Evolutionary conservation across 2,797 vertebrate genomes (phyloP), one percentile per base, ranked within the genome.

Genomic region (Diplodus sargus): DNA sequence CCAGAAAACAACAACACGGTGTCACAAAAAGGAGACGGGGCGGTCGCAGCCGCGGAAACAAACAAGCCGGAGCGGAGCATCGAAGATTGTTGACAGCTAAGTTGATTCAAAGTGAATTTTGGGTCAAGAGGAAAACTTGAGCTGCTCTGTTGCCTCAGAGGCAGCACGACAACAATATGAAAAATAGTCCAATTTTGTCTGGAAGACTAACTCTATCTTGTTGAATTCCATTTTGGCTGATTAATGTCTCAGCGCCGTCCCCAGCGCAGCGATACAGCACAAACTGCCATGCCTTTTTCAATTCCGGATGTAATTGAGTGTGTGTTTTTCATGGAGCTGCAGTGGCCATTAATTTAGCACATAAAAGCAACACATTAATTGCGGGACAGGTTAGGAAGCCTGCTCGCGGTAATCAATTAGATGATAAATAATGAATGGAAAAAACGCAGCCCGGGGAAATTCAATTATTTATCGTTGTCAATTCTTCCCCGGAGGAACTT

Each of bases 331-430:
- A 90, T 85, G 75, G 84, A 89, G 81, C 83, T 70, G 72, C 83
- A 49, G 62, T 49, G 78, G 78, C 59, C 88, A 88, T 94, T 94
- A 92, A 95, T 96, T 94, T 93, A 89, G 62, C 56, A 65, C 85
- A 90, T 93, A 86, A 92, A 91, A 84, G 79, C 76, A 84, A 73
- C 56, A 57, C 64, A 89, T 93, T 93, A 92, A 92, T 92, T 85
- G 87, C 61, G 60, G 76, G 79, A 81, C 79, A 89, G 84, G 89
- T 91, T 91, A 88, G 87, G 86, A 86, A 89, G 72, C 83, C 64
- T 75, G 57, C 75, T 79, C 68, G 80, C 77, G 45, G 74, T 85
- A 86, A 91, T 94, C 90, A 92, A 90, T 94, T 91, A 91, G 74
- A 75, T 68, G 78, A 85, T 93, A 82, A 92, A 91, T 92, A 93